Evolutionary conservation across 2,113 vertebrate genomes (phyloP), one percentile per base, ranked within the genome.

Genomic region (Vulpes ferrilata): DNA sequence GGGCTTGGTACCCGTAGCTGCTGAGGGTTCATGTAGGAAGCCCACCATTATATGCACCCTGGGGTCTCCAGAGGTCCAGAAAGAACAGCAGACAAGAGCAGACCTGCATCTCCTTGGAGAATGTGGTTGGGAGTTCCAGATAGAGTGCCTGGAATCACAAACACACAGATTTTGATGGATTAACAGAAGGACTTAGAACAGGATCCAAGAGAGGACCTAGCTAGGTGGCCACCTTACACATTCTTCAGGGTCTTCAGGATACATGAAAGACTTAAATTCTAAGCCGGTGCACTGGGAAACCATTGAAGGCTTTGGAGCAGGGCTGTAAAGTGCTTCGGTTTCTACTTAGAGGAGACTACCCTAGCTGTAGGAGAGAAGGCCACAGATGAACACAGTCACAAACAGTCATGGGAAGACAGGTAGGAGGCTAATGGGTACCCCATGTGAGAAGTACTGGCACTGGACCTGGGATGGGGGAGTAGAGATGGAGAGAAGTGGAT

Each of bases 91-190:
- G 74, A 27, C 8, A 10, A 71, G n/a, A 57, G 17, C 51, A 92
- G 53, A 17, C 12, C 51, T 20, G 5, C 1, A 55, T 59, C 51
- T 30, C 57, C 25, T 48, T 55, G 25, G 51, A n/a, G 12, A 11
- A 4, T 25, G 71, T 32, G 53, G 11, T 7, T 51, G 53, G 38
- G 30, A 30, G 38, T 55, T 55, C 9, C 64, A 0, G 7, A 12
- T 55, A 57, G 25, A 17, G 30, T 9, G 15, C 3, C 67, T n/a
- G 25, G 65, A 35, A 83, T 8, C 51, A 57, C 23, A 78, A 17
- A 59, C 17, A 43, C 0, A 1, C 23, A 55, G 30, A 35, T 2
- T 1, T 0, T n/a, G 25, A 59, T 8, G 32, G 11, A 62, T 30
- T 10, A 19, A 22, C 32, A 64, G 62, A 32, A 92, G 9, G 11